phyloP scores from a whole-genome alignment of 2,797 vertebrate species.

The Dryobates pubescens region DNA sequence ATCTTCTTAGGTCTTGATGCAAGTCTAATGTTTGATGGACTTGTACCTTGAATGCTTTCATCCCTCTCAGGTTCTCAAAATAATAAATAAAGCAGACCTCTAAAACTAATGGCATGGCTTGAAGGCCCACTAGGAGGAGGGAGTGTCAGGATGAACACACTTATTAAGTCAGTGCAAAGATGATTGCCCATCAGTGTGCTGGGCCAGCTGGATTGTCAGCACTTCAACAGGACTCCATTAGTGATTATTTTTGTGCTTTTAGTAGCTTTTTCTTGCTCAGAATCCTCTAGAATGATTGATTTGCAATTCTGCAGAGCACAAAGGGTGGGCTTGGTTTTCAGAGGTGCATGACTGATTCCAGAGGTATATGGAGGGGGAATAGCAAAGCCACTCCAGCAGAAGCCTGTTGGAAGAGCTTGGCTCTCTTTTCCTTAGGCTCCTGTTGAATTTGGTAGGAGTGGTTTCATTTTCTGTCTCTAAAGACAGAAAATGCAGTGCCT shows the following conservation, averaged over 20 bases:
- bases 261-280: neutral
- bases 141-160: neutral
- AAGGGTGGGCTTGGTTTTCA: neutral
- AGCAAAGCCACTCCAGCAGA: neutral
- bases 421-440: neutral
- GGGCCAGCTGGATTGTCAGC: neutral
- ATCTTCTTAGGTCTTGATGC: rapidly evolving
- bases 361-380: neutral
- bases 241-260: neutral
- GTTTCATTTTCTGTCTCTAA: neutral
- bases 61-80: neutral
- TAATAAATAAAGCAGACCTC: neutral
- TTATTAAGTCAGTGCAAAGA: neutral
- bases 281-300: constrained; percentile 23
- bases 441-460: neutral
- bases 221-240: neutral
- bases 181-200: neutral
- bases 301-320: neutral
- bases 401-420: neutral
- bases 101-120: rapidly evolving
- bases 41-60: neutral
- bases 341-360: neutral
- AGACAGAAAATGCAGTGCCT: neutral
- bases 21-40: neutral
- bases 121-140: neutral